Evolutionary conservation across 2,888 invertebrate genomes (phyloP).

Genomic region (Tuberolachnus salignus): DNA sequence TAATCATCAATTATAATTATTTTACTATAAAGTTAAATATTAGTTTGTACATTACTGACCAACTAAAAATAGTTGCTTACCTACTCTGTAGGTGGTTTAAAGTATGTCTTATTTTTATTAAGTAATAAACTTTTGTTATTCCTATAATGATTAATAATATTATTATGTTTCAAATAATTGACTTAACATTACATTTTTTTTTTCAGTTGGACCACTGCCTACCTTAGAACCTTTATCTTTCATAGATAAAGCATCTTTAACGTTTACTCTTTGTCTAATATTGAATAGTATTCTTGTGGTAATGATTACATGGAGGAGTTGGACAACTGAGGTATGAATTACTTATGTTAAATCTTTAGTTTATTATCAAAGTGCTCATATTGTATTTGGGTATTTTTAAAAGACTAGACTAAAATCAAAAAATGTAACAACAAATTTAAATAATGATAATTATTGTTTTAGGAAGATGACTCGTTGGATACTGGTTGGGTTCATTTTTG

Average conservation of each 20-base stretch:
- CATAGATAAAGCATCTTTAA: slow-evolving; percentile 30
- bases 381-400: not conserved
- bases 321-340: slow-evolving; percentile 34
- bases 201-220: slow-evolving; percentile 50
- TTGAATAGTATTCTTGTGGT: slow-evolving; percentile 13
- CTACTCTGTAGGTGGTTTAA: too few relatives aligned
- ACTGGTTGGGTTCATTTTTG: slow-evolving; percentile 46
- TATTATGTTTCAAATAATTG: not conserved
- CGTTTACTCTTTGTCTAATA: slow-evolving; percentile 35
- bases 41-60: too few relatives aligned
- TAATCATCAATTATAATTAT: not conserved
- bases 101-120: too few relatives aligned
- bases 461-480: slow-evolving; percentile 43
- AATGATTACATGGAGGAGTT: slow-evolving; percentile 41
- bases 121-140: too few relatives aligned
- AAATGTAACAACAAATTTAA: not conserved
- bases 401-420: not conserved
- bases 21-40: too few relatives aligned
- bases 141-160: not conserved
- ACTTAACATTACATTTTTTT: not conserved
- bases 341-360: not conserved
- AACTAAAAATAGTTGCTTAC: too few relatives aligned
- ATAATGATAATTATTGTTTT: slow-evolving; percentile 3
- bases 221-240: slow-evolving; percentile 48
- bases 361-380: not conserved